Percentiles rank a stretch among this genome's conserved stretches.
These are phyloP conservation scores for Cheirogaleus medius DNA, from an alignment of 2,113 vertebrate species.

Conservation along the genomic window DNA sequence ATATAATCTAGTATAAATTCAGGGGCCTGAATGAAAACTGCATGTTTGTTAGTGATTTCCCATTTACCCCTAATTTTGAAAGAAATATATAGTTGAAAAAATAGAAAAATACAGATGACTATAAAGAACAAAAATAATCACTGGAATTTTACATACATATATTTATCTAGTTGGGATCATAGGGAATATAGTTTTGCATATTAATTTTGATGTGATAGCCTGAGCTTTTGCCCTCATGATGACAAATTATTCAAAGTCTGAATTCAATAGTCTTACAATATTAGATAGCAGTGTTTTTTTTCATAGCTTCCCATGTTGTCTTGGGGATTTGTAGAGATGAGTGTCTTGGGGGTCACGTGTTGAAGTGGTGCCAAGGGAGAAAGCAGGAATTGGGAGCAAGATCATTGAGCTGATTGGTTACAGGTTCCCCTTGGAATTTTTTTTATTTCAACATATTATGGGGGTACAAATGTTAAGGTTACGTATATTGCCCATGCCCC, in stretches of 20 bases:
- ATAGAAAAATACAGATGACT: not conserved
- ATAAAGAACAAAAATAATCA: not conserved
- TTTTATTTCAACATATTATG: too few species aligned
- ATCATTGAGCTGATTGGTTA: not conserved
- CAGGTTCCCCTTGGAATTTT: not conserved
- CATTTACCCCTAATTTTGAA: constrained; percentile 29
- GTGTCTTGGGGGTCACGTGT: not conserved
- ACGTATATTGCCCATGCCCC: too few species aligned
- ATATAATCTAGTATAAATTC: constrained; percentile 57
- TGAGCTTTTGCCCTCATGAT: not conserved
- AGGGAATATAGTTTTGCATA: not conserved
- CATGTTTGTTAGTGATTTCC: constrained; percentile 54
- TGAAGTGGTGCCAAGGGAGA: not conserved
- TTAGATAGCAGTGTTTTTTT: not conserved
- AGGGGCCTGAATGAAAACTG: constrained; percentile 20
- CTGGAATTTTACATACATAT: not conserved
- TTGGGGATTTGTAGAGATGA: not conserved
- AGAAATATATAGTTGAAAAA: constrained; percentile 26
- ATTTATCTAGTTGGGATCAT: constrained; percentile 1
- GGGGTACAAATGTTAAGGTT: too few species aligned
- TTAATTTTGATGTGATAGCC: constrained; percentile 29
- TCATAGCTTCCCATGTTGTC: not conserved
- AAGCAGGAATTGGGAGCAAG: not conserved
- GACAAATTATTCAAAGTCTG: not conserved
- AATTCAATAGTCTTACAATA: not conserved